These are phyloP conservation scores for Vultur gryphus DNA, from an alignment of 2,797 vertebrate species.

Conservation along the genomic window DNA sequence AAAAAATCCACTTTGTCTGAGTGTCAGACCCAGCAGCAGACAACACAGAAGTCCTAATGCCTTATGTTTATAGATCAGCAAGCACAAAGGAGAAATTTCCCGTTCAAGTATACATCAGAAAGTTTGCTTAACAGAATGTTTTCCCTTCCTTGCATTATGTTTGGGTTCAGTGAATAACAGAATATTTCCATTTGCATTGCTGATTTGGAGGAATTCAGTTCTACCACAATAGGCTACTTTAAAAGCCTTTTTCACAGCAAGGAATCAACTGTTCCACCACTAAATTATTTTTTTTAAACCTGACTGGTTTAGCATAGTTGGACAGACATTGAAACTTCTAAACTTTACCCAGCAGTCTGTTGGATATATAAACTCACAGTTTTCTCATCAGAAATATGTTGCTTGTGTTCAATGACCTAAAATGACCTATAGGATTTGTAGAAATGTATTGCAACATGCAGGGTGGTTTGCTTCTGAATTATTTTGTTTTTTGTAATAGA, in stretches of 20 bases:
- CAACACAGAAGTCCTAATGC: background rate
- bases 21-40: background rate
- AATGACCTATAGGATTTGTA: background rate
- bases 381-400: background rate
- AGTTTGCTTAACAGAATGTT: background rate
- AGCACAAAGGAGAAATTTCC: background rate
- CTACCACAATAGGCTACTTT: background rate
- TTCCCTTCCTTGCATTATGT: background rate
- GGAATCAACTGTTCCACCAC: background rate
- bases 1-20: background rate
- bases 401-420: background rate
- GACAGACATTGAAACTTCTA: background rate
- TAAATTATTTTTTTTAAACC: background rate
- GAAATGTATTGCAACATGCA: background rate
- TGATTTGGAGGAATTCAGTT: background rate
- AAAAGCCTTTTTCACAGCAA: background rate
- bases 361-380: background rate
- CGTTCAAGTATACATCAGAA: background rate
- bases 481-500: background rate
- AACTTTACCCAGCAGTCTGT: background rate
- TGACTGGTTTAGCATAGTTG: background rate
- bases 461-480: background rate
- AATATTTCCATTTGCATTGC: background rate
- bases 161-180: background rate
- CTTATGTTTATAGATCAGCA: background rate